Evolutionary conservation across 2,797 vertebrate species (phyloP).

Genomic region (Alauda arvensis): DNA sequence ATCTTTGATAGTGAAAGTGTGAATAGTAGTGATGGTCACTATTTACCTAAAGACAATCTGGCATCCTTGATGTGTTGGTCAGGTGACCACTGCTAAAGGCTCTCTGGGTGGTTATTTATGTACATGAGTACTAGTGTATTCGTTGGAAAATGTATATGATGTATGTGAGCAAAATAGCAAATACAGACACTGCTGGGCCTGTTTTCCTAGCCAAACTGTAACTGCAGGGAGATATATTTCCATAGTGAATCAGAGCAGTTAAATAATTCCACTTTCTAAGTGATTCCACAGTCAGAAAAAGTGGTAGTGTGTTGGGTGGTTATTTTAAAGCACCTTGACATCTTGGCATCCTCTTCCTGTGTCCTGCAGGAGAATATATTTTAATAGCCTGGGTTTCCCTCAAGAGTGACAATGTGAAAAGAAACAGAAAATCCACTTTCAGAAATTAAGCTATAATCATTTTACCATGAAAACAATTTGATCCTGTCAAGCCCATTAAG

Average conservation of each 20-base stretch:
- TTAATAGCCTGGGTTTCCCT: neutral
- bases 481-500: constrained; percentile 65
- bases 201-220: neutral
- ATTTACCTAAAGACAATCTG: neutral
- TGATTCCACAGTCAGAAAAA: neutral
- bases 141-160: neutral
- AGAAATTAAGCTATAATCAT: constrained; percentile 65
- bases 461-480: constrained; percentile 53
- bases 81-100: neutral
- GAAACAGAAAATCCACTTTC: constrained; percentile 28
- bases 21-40: neutral
- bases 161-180: neutral
- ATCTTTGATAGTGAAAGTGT: neutral
- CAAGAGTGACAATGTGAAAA: neutral
- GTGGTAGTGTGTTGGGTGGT: neutral
- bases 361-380: neutral
- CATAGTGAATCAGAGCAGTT: neutral
- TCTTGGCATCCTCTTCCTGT: neutral
- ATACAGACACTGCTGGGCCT: neutral
- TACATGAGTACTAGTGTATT: neutral
- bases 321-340: neutral
- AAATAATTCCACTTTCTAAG: neutral
- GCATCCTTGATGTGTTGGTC: neutral
- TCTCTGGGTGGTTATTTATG: neutral
- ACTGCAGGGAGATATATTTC: neutral